A percentile compares a stretch with the other conserved stretches of the same genome.
These are phyloP conservation scores for Melitaea cinxia DNA, from an alignment of 1,140 invertebrate species.

Conservation along the genomic window DNA sequence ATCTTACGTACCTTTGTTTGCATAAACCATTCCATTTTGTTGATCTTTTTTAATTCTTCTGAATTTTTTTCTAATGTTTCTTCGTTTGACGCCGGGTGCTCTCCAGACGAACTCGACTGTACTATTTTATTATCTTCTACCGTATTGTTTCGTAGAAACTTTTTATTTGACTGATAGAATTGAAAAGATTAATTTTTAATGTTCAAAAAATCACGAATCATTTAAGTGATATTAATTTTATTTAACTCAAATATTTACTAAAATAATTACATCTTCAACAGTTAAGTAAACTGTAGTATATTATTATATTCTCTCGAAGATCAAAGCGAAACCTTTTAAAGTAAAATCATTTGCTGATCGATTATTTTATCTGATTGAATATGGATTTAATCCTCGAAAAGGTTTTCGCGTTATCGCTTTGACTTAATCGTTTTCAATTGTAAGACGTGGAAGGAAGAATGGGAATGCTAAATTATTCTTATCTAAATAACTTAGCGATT, in stretches of 20 bases:
- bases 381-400: slow-evolving; percentile 4
- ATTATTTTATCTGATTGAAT: slow-evolving; percentile 8
- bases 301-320: background rate
- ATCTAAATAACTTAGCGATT: slow-evolving; percentile 30
- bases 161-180: background rate
- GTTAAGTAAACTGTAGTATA: too few species aligned
- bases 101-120: background rate
- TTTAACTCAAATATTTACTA: too few species aligned
- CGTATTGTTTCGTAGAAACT: background rate
- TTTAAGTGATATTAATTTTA: too few species aligned
- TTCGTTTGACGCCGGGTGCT: background rate
- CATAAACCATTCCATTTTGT: slow-evolving; percentile 10
- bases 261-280: too few species aligned
- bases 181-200: too few species aligned
- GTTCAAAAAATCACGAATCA: too few species aligned
- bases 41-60: background rate
- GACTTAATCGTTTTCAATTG: slow-evolving; percentile 30
- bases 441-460: slow-evolving; percentile 3
- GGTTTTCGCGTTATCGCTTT: slow-evolving; percentile 6
- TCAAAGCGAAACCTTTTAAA: background rate
- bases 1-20: slow-evolving; percentile 7
- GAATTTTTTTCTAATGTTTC: background rate
- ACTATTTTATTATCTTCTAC: background rate
- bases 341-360: background rate
- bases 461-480: slow-evolving; percentile 28